Conservation (phyloP, 2,888 invertebrate species). For the Tinea trinotella region DNA sequence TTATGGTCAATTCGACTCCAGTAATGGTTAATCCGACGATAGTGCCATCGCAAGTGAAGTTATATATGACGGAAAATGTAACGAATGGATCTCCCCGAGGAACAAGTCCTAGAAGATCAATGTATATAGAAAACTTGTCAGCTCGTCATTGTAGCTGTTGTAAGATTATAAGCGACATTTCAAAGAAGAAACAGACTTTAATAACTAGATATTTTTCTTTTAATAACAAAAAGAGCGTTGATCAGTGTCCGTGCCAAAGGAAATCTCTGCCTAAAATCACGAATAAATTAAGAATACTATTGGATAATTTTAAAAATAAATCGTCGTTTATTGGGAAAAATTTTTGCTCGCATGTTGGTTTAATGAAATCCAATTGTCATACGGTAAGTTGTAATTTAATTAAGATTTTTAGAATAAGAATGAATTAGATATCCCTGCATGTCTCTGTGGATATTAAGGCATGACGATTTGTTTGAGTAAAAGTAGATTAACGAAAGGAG, state of each 20-base stretch:
- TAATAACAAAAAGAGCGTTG: slow-evolving; percentile 22
- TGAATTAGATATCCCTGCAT: too few relatives aligned
- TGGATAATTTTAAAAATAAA: slow-evolving; percentile 34
- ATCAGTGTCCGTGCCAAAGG: slow-evolving; percentile 38
- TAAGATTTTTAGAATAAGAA: too few relatives aligned
- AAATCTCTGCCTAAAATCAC: slow-evolving; percentile 38
- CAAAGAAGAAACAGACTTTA: slow-evolving; percentile 34
- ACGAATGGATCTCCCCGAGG: too few relatives aligned
- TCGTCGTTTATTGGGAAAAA: slow-evolving; percentile 29
- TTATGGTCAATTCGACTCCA: too few relatives aligned
- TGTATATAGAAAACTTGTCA: background rate
- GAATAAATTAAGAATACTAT: slow-evolving; percentile 41
- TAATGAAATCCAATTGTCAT: background rate
- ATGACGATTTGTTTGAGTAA: too few relatives aligned
- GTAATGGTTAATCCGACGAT: too few relatives aligned
- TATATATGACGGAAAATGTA: too few relatives aligned
- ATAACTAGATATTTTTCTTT: slow-evolving; percentile 48
- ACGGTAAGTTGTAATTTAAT: slow-evolving; percentile 27
- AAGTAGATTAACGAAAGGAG: too few relatives aligned
- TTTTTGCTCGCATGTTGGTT: slow-evolving; percentile 24
- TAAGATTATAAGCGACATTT: slow-evolving; percentile 36
- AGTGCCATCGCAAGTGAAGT: too few relatives aligned
- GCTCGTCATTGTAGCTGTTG: slow-evolving; percentile 48
- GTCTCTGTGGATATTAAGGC: too few relatives aligned
- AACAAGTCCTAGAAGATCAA: too few relatives aligned